Evolutionary conservation across 2,113 vertebrate genomes (phyloP).

Genomic region (Henicopernis longicauda): DNA sequence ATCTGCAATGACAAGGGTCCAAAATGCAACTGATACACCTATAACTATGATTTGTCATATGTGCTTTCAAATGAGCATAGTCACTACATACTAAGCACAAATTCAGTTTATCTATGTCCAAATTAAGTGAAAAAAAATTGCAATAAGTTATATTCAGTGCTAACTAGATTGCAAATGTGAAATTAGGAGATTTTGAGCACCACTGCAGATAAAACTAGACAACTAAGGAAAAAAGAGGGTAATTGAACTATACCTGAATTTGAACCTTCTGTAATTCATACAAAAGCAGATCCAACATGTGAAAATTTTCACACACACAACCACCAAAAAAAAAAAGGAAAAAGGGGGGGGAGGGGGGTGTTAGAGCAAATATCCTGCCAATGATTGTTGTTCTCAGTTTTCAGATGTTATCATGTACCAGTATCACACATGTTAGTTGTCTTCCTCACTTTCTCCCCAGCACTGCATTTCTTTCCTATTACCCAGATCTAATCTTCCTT

Average conservation of each 20-base stretch:
- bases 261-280: not conserved
- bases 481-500: not conserved
- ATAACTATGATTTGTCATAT: not conserved
- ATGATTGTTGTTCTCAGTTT: not conserved
- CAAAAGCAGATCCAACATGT: not conserved
- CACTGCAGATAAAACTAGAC: not conserved
- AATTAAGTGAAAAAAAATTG: not conserved
- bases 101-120: not conserved
- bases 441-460: not conserved
- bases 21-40: not conserved
- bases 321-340: not conserved
- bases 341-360: accelerated
- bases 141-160: not conserved
- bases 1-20: not conserved
- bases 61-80: not conserved
- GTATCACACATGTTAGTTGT: not conserved
- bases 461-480: not conserved
- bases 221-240: not conserved
- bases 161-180: not conserved
- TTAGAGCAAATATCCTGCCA: not conserved
- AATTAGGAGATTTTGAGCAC: not conserved
- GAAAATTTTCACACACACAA: not conserved
- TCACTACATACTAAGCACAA: not conserved
- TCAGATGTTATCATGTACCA: not conserved
- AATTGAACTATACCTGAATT: not conserved